Evolutionary conservation across 1,140 invertebrate species (phyloP), one percentile per base, ranked within the genome.

Genomic region (Pollicipes pollicipes): DNA sequence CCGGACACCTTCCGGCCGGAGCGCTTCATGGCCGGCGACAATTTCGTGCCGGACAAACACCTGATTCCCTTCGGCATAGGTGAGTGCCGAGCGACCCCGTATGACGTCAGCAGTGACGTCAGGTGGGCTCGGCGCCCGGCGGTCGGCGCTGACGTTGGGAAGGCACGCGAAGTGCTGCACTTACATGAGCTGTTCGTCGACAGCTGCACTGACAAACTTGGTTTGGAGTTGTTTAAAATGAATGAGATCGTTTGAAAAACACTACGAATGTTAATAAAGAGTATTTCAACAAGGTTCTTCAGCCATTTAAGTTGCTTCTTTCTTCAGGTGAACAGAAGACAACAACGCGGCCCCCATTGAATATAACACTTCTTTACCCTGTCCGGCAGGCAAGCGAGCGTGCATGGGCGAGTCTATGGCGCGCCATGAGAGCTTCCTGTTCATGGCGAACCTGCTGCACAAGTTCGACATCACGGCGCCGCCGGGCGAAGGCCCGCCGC

Each of bases 351-450:
- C 16, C 3, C 45, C 45, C 45, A n/a, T n/a, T n/a, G n/a, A n/a
- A n/a, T n/a, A n/a, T 58, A 17, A 58, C 6, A 10, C 2, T 24
- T 21, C 45, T 58, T 2, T 58, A 3, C 24, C 17, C 24, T 2
- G 13, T 24, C 21, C 45, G 2, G 17, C 73, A 88, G 88, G 88
- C 3, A 85, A 85, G 73, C 79, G 87, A 63, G 77, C 87, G 0
- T 91, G 89, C 75, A 83, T 87, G 0, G 89, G 88, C 0, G 88
- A 90, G 79, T 87, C 86, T 0, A 86, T 87, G 73, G 84, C 88
- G 0, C 80, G 86, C 2, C 85, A 87, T 73, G 83, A 84, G 70
- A 78, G 89, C 69, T 90, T 90, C 74, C 78, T 85, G 32, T 80
- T 87, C 68, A 82, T 87, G 26, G 75, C 86, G 0, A 81, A 79